Evolutionary conservation across 2,113 vertebrate genomes (phyloP), one percentile per base, ranked within the genome.

Genomic region (Cygnus atratus): DNA sequence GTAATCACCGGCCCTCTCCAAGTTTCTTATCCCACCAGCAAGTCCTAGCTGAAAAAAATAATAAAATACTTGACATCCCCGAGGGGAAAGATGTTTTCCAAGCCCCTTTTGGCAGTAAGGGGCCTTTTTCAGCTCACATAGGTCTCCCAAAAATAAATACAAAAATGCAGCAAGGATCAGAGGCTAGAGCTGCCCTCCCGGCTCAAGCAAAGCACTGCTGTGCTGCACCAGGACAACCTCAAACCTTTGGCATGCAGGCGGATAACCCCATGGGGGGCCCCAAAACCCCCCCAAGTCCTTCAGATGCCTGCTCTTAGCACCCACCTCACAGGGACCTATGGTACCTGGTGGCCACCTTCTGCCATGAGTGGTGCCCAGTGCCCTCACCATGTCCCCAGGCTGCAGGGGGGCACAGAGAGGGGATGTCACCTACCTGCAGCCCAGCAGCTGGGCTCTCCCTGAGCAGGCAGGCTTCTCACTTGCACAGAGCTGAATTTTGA

Each of bases 91-190:
- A 93, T 87, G 57, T 91, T 93, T 97, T 87, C 70, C 77, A 92
- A 86, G 61, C 52, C 41, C 80, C 86, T 71, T 72, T 52, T 72
- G 68, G 68, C 81, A 95, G 35, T 26, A 68, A 84, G 77, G 57
- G 65, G 76, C 76, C 41, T 43, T 57, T 86, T 92, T 84, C 68
- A 81, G 86, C 65, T 93, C 57, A 3, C 70, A 54, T 9, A 72
- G 26, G 44, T 54, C 39, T 95, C 87, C 89, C 89, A 87, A 82
- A 95, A 96, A 95, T 92, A 97, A 84, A 84, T 52, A 59, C 80
- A 96, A 87, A 87, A 93, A 84, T 58, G 29, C 46, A 86, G 37
- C 33, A n/a, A 68, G 85, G 24, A 58, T 66, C 57, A 61, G 62
- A 85, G 58, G 62, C 44, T 71, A 66, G 62, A 79, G 43, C 71